Evolutionary conservation across 2,888 invertebrate species (phyloP).

Genomic region (Drosophila algonquin): DNA sequence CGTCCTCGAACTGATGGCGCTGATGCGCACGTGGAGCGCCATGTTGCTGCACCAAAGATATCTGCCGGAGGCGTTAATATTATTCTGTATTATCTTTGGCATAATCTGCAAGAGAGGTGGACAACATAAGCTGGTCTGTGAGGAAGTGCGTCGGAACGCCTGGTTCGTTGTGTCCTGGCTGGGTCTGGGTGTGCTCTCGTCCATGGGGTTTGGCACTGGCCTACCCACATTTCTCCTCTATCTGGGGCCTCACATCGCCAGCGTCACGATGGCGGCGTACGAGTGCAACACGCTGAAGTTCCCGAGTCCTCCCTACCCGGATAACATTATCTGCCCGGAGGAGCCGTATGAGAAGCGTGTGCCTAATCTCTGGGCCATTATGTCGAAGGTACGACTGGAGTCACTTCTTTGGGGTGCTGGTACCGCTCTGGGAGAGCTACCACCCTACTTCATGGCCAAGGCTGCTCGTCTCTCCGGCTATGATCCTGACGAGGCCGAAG

Average conservation of each 20-base stretch:
- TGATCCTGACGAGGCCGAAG: conserved; percentile 88
- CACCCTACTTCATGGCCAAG: conserved; percentile 99
- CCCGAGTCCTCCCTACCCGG: conserved; percentile 99
- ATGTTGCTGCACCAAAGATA: conserved; percentile 82
- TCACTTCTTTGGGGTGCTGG: conserved; percentile 99
- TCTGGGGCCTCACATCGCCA: conserved; percentile 99
- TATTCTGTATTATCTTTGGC: conserved; percentile 82
- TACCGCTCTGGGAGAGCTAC: conserved; percentile 99
- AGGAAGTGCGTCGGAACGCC: conserved; percentile 81
- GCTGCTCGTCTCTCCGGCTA: conserved; percentile 91
- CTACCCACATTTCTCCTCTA: conserved; percentile 99
- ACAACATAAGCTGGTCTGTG: conserved; percentile 82
- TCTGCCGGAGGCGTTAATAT: conserved; percentile 78
- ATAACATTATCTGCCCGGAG: conserved; percentile 96
- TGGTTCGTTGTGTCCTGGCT: conserved; percentile 92
- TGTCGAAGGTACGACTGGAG: conserved; percentile 97
- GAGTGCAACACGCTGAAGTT: conserved; percentile 98
- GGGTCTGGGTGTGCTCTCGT: conserved; percentile 96
- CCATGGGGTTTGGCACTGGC: conserved; percentile 98
- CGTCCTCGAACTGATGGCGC: conserved; percentile 88
- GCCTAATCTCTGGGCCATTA: conserved; percentile 95
- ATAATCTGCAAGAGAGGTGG: conserved; percentile 82
- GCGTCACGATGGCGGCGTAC: conserved; percentile 99
- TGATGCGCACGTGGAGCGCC: conserved; percentile 86
- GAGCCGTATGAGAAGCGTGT: conserved; percentile 86